Base-by-base conservation (phyloP, 2,888 invertebrate genomes). In the Eubasilissa splendida region DNA sequence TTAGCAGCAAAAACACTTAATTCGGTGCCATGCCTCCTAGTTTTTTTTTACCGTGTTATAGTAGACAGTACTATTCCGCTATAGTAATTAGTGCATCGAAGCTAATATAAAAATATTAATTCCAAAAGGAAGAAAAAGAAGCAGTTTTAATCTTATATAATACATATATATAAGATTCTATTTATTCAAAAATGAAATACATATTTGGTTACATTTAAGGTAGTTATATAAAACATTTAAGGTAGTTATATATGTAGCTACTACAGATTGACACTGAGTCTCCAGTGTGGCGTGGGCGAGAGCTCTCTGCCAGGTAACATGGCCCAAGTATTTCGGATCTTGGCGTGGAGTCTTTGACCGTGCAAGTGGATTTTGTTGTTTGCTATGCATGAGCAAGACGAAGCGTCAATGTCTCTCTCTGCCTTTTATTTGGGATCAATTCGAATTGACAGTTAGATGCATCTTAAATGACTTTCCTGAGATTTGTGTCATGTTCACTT, bases 281-380 rank as follows among this genome's bases (percentile, higher is more conserved):
- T 63, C 33, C 63, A 31, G 63, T 53, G 14, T 11, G 14, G 71
- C 58, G 71, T 73, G 56, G 71, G 71, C 58, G 56, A 71, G 42
- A 31, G 31, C n/a, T 54, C 71, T 56, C n/a, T n/a, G 22, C 71
- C 56, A 73, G 71, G 71, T 56, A 73, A 73, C 71, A 73, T 54
- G 11, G 12, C 54, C n/a, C 22, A 12, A 31, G 58, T 42, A 56
- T 73, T 73, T 73, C 56, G 71, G 71, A 31, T 56, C 71, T 73
- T n/a, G 33, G 50, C 31, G 50, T 10, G 71, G 50, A 53, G 79
- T 79, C 79, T 79, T 79, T 73, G 79, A 79, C 79, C 79, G 79
- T 65, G 42, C 73, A 65, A 79, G 74, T 79, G 79, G 63, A 63
- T 74, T 74, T 79, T 63, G 79, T 79, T 78, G 65, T 79, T 73